phyloP scores from a whole-genome alignment of 2,113 vertebrate genomes.

The Spheniscus mendiculus region DNA sequence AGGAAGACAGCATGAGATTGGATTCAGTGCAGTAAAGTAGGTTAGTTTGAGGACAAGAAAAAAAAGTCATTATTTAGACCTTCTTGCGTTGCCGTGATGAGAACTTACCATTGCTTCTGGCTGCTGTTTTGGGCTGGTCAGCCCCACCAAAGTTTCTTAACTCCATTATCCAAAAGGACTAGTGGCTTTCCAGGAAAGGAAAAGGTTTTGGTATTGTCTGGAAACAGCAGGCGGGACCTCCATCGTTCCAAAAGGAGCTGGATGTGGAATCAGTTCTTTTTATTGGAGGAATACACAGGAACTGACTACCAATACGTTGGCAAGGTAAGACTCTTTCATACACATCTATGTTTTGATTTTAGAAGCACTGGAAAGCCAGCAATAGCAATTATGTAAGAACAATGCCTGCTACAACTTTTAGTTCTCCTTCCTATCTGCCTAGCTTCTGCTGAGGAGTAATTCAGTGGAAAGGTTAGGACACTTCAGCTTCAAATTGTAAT shows the following conservation, averaged over 20 bases:
- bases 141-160: constrained; percentile 74
- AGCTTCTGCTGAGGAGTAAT: constrained; percentile 6
- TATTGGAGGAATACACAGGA: constrained; percentile 95
- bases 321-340: constrained; percentile 83
- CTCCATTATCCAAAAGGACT: constrained; percentile 84
- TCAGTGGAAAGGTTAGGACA: background rate
- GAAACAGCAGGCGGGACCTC: constrained; percentile 75
- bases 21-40: constrained; percentile 48
- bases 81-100: constrained; percentile 77
- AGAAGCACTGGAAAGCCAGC: constrained; percentile 7
- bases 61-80: constrained; percentile 17
- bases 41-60: constrained; percentile 43
- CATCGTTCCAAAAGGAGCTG: constrained; percentile 92
- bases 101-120: constrained; percentile 80
- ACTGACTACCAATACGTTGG: constrained; percentile 93
- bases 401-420: background rate
- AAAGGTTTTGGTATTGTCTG: constrained; percentile 69
- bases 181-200: constrained; percentile 72
- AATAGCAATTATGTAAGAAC: background rate
- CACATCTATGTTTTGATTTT: background rate
- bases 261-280: constrained; percentile 99
- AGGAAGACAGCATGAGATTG: constrained; percentile 68
- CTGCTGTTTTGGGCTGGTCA: constrained; percentile 80
- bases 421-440: background rate
- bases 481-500: constrained; percentile 13